Evolutionary conservation across 2,888 invertebrate genomes (phyloP).

Genomic region (Anodontia alba): DNA sequence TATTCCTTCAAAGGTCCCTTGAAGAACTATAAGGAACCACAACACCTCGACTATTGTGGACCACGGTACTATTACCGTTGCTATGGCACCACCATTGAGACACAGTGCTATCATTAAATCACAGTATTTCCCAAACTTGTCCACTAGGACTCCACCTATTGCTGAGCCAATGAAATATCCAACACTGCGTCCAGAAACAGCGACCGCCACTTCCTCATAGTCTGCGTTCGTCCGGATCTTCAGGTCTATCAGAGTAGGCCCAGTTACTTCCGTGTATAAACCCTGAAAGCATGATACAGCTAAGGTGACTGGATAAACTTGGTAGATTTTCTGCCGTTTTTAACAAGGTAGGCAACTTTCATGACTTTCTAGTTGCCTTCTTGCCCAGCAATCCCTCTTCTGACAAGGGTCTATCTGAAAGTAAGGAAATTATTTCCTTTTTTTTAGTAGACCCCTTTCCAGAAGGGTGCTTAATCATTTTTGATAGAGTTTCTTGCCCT

Average conservation of each 20-base stretch:
- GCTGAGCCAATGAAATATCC: slow-evolving; percentile 62
- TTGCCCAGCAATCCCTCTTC: no score
- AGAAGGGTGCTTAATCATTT: no score
- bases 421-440: no score
- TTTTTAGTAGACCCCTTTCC: no score
- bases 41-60: slow-evolving; percentile 44
- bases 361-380: no score
- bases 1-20: slow-evolving; percentile 71
- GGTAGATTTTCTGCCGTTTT: no score
- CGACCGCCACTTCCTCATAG: slow-evolving; percentile 69
- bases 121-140: slow-evolving; percentile 52
- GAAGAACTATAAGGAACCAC: slow-evolving; percentile 61
- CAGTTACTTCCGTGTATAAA: slow-evolving; percentile 65
- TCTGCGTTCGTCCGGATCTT: slow-evolving; percentile 58
- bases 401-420: no score
- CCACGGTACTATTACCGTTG: slow-evolving; percentile 61
- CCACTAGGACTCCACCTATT: slow-evolving; percentile 63
- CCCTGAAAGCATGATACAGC: no score
- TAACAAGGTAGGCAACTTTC: no score
- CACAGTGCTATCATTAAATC: slow-evolving; percentile 66
- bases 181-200: slow-evolving; percentile 62
- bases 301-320: no score
- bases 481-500: no score
- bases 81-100: slow-evolving; percentile 56
- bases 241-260: slow-evolving; percentile 72